Conservation (phyloP, 2,888 invertebrate genomes). For the Platycheirus albimanus region DNA sequence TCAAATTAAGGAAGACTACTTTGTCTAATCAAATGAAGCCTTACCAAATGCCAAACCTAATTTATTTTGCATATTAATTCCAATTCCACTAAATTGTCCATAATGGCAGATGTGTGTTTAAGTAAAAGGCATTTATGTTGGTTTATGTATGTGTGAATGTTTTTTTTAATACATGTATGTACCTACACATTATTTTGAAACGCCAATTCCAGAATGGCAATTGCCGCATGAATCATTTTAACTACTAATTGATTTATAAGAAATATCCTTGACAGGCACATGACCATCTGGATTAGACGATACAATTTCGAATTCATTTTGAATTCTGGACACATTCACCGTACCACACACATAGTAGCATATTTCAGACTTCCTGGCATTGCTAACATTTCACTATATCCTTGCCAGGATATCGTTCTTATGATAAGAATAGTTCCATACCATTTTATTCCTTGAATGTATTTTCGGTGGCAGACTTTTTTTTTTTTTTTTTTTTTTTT, state of each 20-base stretch:
- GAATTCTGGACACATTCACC: conserved; percentile 46
- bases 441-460: background rate
- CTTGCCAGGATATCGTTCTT: conserved; percentile 7
- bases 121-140: background rate
- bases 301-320: conserved; percentile 52
- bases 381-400: conserved; percentile 33
- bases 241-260: conserved; percentile 62
- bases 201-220: conserved; percentile 3
- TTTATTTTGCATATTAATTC: conserved; percentile 15
- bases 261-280: conserved; percentile 35
- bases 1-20: background rate
- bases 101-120: background rate
- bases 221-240: conserved; percentile 55
- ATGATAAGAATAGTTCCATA: conserved; percentile 50
- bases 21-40: conserved; percentile 2
- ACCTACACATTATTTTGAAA: background rate
- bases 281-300: conserved; percentile 39
- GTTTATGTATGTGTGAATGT: background rate
- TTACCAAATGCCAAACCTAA: background rate
- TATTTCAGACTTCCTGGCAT: conserved; percentile 35
- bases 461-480: conserved; percentile 35
- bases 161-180: background rate
- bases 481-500: background rate
- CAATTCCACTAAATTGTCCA: background rate
- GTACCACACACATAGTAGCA: conserved; percentile 19